Base-by-base conservation (phyloP, 2,797 vertebrate species). In the Pampus argenteus region DNA sequence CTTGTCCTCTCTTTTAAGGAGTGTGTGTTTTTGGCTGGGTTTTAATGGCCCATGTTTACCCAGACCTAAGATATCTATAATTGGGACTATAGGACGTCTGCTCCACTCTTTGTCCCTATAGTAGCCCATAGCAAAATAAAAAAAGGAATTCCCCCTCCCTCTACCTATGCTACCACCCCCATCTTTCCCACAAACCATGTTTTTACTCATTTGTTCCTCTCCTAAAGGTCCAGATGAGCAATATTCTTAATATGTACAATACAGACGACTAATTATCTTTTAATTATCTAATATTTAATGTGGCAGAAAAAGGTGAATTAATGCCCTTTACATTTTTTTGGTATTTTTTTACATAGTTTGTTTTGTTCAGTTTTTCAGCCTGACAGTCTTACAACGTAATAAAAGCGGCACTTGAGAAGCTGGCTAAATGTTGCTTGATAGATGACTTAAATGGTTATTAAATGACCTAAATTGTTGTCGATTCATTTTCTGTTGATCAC, bases 1-100 rank as follows among this genome's bases (percentile, higher is more conserved):
- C 82, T 88, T 82, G 81, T 90, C 79, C 68, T 61, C 3, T 50
- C 87, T 86, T 90, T 89, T 83, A 84, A 78, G 82, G 69, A 50
- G 78, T 79, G 83, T 89, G 80, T 88, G 85, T 87, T 90, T 87
- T 89, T 93, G 91, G 91, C 89, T 83, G 13, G 3, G 74, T 86
- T 88, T 82, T 84, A 90, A 91, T 86, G 84, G 82, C 50, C 66
- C 0, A 20, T 90, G 89, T 91, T 92, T 91, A 88, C 85, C 67
- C 79, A 66, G 86, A 88, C 78, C 70, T 80, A 71, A 84, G 81
- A 88, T 88, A 71, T 89, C 89, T 85, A 74, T 92, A 92, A 93
- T 93, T 92, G 91, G 88, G 77, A 72, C 85, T 59, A 83, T 67
- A 61, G 78, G 89, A 83, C 10, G 82, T 78, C 88, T 79, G 63